Percentiles rank a stretch among this genome's conserved stretches.
Evolutionary conservation across 2,113 vertebrate species (phyloP).

Genomic region (Mormyrus lacerda): DNA sequence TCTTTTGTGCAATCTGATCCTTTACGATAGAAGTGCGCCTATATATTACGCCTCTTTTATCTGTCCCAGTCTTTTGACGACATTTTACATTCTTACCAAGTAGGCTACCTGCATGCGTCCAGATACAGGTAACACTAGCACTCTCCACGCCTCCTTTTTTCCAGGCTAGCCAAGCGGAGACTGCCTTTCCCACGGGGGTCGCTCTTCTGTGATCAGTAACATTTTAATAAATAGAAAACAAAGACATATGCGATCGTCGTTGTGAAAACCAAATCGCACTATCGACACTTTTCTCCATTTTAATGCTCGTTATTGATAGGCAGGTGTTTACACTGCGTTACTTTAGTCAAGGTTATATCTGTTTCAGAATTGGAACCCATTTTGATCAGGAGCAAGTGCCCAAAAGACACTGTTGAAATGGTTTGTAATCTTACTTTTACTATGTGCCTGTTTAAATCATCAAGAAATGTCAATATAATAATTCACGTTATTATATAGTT

Average conservation of each 20-base stretch:
- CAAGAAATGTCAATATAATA: neutral
- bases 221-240: neutral
- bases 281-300: neutral
- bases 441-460: neutral
- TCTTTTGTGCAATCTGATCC: neutral
- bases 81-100: constrained; percentile 46
- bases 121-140: constrained; percentile 59
- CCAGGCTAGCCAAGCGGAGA: constrained; percentile 13
- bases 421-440: neutral
- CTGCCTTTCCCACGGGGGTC: constrained; percentile 39
- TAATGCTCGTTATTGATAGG: neutral
- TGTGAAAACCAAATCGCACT: neutral
- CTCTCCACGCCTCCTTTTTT: constrained; percentile 47
- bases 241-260: neutral
- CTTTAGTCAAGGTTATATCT: neutral
- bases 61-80: constrained; percentile 34
- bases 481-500: constrained; percentile 1
- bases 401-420: neutral
- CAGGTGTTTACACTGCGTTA: neutral
- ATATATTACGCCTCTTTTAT: constrained; percentile 23
- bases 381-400: neutral
- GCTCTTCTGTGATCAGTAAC: neutral
- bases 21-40: neutral
- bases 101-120: constrained; percentile 45
- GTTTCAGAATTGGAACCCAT: neutral